Evolutionary conservation across 2,113 vertebrate species (phyloP), one percentile per base, ranked within the genome.

Genomic region (Gnathonemus longibarbis): DNA sequence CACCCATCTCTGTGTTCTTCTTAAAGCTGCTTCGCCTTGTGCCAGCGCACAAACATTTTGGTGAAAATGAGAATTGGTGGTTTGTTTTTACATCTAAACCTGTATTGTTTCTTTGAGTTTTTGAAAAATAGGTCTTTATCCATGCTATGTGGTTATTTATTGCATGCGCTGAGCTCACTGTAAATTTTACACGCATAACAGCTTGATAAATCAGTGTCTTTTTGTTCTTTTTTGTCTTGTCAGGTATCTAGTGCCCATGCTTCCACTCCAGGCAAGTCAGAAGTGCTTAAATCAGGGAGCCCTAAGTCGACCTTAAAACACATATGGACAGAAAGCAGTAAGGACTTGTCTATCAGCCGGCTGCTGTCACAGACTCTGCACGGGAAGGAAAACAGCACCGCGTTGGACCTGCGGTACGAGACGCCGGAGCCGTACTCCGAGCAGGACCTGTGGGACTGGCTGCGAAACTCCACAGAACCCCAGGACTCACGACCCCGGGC

Each of bases 371-470:
- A 99, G 97, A 99, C 98, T 96, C 97, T 99, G 93, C 97, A 94
- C 77, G 97, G 97, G 92, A 99, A 98, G 94, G 98, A 99, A 92
- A 99, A 99, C 84, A 96, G 96, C 93, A 98, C 98, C 88, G 97
- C 98, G 92, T 96, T 99, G 96, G 97, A 98, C 95, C 97, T 99
- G 94, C 97, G 96, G 90, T 99, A 99, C 1, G 98, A 99, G 93
- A 98, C 98, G 80, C 98, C 98, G 48, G 98, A 99, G 95, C 98
- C 98, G 87, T 99, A 99, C 94, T 98, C 98, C 50, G 98, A 99
- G 91, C 98, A 99, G 96, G 98, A 99, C 92, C 96, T 99, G 93
- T 99, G 98, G 98, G 98, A 99, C 92, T 99, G 98, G 98, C 96
- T 99, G 96, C 97, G 98, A 94, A 99, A 99, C 96, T 97, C 97